phyloP scores from a whole-genome alignment of 2,797 vertebrate genomes.

The Acropternis orthonyx region DNA sequence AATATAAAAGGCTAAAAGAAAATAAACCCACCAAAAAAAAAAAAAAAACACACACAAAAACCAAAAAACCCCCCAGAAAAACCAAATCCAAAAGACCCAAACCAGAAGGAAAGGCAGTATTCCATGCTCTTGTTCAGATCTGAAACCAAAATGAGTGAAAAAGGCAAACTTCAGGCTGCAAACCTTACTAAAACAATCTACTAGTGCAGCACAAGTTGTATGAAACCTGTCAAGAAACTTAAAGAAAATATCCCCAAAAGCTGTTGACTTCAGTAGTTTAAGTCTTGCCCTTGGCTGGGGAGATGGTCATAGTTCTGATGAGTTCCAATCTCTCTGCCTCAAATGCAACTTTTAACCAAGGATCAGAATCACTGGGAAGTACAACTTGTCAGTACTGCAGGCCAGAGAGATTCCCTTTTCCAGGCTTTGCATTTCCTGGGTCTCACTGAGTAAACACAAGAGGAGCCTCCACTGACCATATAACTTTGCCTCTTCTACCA shows the following conservation, averaged over 20 bases:
- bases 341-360: neutral
- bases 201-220: neutral
- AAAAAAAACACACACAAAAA: too few relatives aligned
- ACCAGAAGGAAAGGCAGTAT: neutral
- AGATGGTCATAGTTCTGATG: neutral
- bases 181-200: neutral
- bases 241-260: neutral
- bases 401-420: neutral
- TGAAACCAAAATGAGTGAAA: rapidly evolving
- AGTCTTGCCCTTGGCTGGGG: neutral
- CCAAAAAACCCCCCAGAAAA: neutral
- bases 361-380: neutral
- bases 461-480: conserved; percentile 80
- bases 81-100: neutral
- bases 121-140: neutral
- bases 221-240: neutral
- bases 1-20: neutral
- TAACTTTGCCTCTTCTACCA: conserved; percentile 92
- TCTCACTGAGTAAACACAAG: neutral
- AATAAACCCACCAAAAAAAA: neutral
- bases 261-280: neutral
- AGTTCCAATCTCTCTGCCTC: neutral
- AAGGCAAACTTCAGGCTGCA: neutral
- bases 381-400: neutral
- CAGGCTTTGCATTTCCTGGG: neutral